Evolutionary conservation across 2,113 vertebrate species (phyloP).

Genomic region (Malurus melanocephalus): DNA sequence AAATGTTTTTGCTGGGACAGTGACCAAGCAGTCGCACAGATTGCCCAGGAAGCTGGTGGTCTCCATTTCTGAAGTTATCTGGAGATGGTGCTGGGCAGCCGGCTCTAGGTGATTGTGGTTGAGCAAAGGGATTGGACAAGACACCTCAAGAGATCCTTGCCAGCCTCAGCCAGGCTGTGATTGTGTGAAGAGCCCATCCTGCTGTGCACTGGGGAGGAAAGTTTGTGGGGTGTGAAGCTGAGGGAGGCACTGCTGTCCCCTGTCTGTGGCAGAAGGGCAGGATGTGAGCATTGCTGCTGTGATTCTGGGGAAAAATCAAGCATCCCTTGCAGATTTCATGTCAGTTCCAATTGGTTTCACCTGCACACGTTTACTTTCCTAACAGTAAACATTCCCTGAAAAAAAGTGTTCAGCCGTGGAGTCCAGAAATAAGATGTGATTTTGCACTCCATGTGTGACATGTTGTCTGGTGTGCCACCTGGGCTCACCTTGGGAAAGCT

Average conservation of each 20-base stretch:
- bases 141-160: neutral
- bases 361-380: neutral
- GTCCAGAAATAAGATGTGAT: neutral
- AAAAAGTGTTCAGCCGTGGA: neutral
- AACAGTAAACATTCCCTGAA: neutral
- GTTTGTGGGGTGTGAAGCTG: neutral
- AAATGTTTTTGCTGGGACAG: neutral
- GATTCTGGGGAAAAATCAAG: neutral
- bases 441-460: neutral
- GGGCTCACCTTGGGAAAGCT: neutral
- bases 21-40: neutral
- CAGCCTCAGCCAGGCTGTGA: neutral
- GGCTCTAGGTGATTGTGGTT: neutral
- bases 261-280: neutral
- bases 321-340: neutral
- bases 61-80: neutral
- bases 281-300: neutral
- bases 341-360: neutral
- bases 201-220: neutral
- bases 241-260: neutral
- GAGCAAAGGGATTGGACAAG: neutral
- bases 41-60: neutral
- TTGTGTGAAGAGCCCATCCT: neutral
- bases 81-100: neutral
- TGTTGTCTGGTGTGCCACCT: neutral